Conservation (phyloP, 1,140 invertebrate species). For the Zaprionus ornatus region DNA sequence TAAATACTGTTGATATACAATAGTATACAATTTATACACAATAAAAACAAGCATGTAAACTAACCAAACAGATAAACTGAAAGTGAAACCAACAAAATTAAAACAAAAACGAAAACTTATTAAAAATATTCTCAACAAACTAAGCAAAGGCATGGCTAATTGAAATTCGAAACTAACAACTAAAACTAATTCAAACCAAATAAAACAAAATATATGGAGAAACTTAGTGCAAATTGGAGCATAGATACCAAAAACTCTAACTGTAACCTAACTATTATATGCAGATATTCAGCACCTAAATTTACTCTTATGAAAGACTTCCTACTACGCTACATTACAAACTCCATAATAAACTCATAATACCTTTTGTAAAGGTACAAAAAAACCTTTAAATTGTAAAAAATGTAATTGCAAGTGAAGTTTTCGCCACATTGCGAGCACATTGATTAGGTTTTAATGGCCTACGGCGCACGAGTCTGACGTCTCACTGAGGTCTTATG, state of each 20-base stretch:
- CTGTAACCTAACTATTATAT: no score
- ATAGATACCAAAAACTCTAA: no score
- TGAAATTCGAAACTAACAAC: no score
- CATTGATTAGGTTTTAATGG: conserved; percentile 48
- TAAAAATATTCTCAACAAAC: no score
- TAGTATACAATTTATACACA: background rate
- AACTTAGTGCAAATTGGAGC: no score
- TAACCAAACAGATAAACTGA: background rate
- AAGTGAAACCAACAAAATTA: background rate
- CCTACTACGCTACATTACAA: background rate
- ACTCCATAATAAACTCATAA: background rate
- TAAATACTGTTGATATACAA: background rate
- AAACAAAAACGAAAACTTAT: background rate
- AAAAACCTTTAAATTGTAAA: background rate
- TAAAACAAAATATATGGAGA: no score
- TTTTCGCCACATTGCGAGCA: conserved; percentile 5
- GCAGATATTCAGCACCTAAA: background rate
- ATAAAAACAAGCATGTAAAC: background rate
- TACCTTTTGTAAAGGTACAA: background rate
- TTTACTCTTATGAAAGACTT: background rate
- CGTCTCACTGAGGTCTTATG: background rate
- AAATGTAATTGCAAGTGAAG: conserved; percentile 1
- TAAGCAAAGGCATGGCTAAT: no score
- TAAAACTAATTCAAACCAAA: no score
- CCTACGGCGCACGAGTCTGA: background rate